phyloP scores from a whole-genome alignment of 1,140 invertebrate genomes.

The Anagrus nilaparvatae region DNA sequence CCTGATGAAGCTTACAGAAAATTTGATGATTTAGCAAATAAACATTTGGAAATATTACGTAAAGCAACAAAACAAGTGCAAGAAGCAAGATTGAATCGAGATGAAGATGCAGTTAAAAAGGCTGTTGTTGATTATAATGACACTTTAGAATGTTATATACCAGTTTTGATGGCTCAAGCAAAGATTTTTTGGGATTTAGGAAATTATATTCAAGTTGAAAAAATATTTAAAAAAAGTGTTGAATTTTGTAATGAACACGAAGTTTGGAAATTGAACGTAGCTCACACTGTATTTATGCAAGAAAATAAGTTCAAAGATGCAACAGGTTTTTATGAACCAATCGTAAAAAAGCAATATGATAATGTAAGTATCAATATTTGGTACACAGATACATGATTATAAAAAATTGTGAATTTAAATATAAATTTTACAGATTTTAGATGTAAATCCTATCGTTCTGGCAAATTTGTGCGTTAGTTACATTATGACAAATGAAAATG shows the following conservation, averaged over 20 bases:
- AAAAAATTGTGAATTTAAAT: constrained; percentile 4
- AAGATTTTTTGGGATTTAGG: constrained; percentile 98
- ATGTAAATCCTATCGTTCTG: constrained; percentile 91
- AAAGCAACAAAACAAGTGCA: constrained; percentile 90
- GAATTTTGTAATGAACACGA: constrained; percentile 98
- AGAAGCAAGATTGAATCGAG: constrained; percentile 77
- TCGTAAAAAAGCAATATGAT: constrained; percentile 94
- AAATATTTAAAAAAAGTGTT: constrained; percentile 89
- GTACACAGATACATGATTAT: constrained; percentile 3
- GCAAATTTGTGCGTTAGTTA: constrained; percentile 98
- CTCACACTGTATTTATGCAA: constrained; percentile 98
- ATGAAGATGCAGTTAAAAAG: constrained; percentile 81
- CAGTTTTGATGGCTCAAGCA: constrained; percentile 96
- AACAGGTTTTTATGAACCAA: constrained; percentile 95
- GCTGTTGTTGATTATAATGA: constrained; percentile 90
- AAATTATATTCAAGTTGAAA: constrained; percentile 90
- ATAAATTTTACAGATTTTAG: constrained; percentile 60
- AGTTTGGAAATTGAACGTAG: constrained; percentile 94
- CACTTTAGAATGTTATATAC: constrained; percentile 79
- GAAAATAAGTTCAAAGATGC: constrained; percentile 98
- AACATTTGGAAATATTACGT: constrained; percentile 80
- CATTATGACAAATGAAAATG: constrained; percentile 98
- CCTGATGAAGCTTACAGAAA: constrained; percentile 95
- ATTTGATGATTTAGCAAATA: constrained; percentile 88
- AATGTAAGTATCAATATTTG: constrained; percentile 50